Evolutionary conservation across 2,888 invertebrate species (phyloP).

Genomic region (Netelia inedita): DNA sequence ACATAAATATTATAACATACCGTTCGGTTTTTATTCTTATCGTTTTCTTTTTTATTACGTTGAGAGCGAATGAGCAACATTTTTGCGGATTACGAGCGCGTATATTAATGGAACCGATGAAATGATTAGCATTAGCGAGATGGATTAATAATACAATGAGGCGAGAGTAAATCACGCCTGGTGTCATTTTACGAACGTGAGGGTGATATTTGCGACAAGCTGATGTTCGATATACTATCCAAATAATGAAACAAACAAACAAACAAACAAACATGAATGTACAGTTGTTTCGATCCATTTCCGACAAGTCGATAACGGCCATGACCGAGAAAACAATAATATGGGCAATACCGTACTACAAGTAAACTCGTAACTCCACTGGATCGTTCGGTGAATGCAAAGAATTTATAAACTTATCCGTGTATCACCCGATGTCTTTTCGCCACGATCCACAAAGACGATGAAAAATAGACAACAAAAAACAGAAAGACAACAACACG

Average conservation of each 20-base stretch:
- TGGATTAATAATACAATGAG: conserved; percentile 27
- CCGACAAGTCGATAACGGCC: conserved; percentile 71
- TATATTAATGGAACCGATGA: conserved; percentile 11
- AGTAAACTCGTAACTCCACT: conserved; percentile 49
- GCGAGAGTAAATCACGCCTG: conserved; percentile 13
- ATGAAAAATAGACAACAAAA: conserved; percentile 59
- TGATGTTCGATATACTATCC: conserved; percentile 68
- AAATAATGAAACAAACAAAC: conserved; percentile 28
- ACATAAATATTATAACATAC: conserved; percentile 13
- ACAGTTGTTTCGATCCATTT: conserved; percentile 60
- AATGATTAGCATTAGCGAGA: conserved; percentile 29
- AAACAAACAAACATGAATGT: conserved; percentile 54
- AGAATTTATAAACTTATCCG: conserved; percentile 44
- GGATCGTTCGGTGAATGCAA: conserved; percentile 32
- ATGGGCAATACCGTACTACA: conserved; percentile 54
- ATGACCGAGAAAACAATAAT: conserved; percentile 49
- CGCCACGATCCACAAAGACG: conserved; percentile 46
- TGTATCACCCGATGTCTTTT: conserved; percentile 62
- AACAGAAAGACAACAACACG: conserved; percentile 30
- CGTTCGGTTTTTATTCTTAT: neutral
- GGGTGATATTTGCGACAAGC: conserved; percentile 65
- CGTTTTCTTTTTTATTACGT: conserved; percentile 15
- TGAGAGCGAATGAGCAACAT: conserved; percentile 30
- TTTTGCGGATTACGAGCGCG: conserved; percentile 35
- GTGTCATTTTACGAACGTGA: conserved; percentile 39